Conservation (phyloP, 2,888 invertebrate species). For the Chrysolina americana region DNA sequence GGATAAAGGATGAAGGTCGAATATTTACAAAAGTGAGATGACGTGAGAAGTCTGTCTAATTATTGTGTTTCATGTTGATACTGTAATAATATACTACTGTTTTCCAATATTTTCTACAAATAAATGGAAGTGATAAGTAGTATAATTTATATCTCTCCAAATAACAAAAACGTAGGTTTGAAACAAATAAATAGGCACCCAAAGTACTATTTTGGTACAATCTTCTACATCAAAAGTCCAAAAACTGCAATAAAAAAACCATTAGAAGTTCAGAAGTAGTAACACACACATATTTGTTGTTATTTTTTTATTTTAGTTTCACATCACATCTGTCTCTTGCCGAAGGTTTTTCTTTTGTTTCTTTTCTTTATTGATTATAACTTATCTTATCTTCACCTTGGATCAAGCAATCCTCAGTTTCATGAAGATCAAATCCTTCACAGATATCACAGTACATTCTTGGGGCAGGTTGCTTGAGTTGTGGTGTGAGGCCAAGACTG, state of each 20-base stretch:
- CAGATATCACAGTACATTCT: constrained; percentile 98
- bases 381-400: constrained; percentile 77
- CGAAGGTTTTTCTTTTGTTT: constrained; percentile 65
- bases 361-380: constrained; percentile 54
- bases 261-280: no score
- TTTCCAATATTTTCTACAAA: neutral
- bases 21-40: constrained; percentile 26
- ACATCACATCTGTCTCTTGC: constrained; percentile 89
- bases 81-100: no score
- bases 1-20: neutral
- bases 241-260: constrained; percentile 78
- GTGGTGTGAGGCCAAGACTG: constrained; percentile 59
- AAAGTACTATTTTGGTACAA: constrained; percentile 77
- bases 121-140: constrained; percentile 28
- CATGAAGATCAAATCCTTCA: constrained; percentile 95
- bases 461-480: constrained; percentile 72
- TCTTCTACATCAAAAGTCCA: constrained; percentile 89
- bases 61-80: no score
- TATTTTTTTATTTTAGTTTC: neutral
- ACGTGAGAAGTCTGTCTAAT: neutral
- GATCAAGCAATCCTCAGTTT: constrained; percentile 96
- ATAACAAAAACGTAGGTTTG: constrained; percentile 33
- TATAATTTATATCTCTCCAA: constrained; percentile 39
- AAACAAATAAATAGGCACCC: constrained; percentile 42
- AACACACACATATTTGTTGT: neutral